Conservation (phyloP, 2,888 invertebrate species). For the Lasioglossum zephyrum region DNA sequence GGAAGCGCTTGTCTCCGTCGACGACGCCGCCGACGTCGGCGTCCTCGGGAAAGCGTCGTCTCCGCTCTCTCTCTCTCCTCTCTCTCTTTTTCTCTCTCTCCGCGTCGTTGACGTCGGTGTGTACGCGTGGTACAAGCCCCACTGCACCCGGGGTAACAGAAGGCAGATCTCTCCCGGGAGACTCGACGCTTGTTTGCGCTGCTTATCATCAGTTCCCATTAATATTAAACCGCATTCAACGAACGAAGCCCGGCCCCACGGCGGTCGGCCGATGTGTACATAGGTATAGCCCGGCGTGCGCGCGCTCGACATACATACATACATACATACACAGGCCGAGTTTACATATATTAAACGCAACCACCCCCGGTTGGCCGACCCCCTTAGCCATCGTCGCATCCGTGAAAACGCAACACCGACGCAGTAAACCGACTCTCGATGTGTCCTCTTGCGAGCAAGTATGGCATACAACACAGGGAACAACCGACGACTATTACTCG, state of each 20-base stretch:
- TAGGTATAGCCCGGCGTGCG: conserved; percentile 60
- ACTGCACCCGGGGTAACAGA: conserved; percentile 82
- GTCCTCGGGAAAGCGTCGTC: background rate
- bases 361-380: background rate
- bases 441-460: background rate
- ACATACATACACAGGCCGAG: conserved; percentile 16
- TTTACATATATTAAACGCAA: conserved; percentile 60
- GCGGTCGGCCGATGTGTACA: conserved; percentile 71
- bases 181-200: conserved; percentile 84
- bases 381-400: conserved; percentile 21
- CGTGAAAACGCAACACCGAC: conserved; percentile 19
- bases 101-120: conserved; percentile 45
- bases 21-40: background rate
- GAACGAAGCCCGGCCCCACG: conserved; percentile 78
- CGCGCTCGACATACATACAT: conserved; percentile 18
- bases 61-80: background rate
- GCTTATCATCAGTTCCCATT: conserved; percentile 85
- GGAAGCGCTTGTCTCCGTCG: background rate
- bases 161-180: conserved; percentile 84
- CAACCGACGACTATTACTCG: background rate
- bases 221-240: conserved; percentile 85
- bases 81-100: background rate
- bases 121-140: conserved; percentile 68
- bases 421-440: background rate
- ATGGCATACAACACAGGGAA: background rate